These are phyloP conservation scores for Phodopus roborovskii DNA, from an alignment of 2,113 vertebrate genomes.

Conservation along the genomic window DNA sequence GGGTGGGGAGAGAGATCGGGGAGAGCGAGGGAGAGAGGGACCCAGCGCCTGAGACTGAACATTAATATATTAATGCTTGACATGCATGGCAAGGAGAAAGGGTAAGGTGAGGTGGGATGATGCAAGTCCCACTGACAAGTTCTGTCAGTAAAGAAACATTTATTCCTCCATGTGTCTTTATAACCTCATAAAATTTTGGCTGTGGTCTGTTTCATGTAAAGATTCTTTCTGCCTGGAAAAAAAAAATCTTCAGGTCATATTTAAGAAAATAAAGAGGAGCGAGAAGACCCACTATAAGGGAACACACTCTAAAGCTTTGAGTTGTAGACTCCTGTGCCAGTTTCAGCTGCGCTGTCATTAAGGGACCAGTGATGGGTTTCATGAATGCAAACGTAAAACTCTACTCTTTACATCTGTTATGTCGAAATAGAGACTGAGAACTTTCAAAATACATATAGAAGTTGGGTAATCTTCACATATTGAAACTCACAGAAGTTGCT, in stretches of 20 bases:
- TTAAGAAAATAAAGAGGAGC: neutral
- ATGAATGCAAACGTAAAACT: neutral
- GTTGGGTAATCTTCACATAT: neutral
- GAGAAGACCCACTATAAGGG: too few species aligned
- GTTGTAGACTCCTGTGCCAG: neutral
- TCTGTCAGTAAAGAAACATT: neutral
- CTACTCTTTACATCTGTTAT: neutral
- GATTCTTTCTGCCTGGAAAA: conserved; percentile 21
- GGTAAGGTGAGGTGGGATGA: neutral
- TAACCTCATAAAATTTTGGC: neutral
- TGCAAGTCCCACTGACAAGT: neutral
- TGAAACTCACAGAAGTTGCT: neutral
- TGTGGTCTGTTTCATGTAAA: neutral
- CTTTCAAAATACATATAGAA: neutral
- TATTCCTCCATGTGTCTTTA: neutral
- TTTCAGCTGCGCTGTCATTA: neutral
- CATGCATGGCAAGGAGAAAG: neutral
- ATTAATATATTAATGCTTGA: neutral
- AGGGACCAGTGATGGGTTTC: neutral
- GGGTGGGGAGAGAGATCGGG: neutral
- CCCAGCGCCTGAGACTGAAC: neutral
- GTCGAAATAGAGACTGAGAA: neutral
- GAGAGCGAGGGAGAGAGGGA: neutral
- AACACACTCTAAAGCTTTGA: conserved; percentile 3
- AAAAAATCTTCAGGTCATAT: neutral